Percentiles rank a stretch among this genome's conserved stretches.
Conservation (phyloP, 2,888 invertebrate species). For the Philaethria dido region DNA sequence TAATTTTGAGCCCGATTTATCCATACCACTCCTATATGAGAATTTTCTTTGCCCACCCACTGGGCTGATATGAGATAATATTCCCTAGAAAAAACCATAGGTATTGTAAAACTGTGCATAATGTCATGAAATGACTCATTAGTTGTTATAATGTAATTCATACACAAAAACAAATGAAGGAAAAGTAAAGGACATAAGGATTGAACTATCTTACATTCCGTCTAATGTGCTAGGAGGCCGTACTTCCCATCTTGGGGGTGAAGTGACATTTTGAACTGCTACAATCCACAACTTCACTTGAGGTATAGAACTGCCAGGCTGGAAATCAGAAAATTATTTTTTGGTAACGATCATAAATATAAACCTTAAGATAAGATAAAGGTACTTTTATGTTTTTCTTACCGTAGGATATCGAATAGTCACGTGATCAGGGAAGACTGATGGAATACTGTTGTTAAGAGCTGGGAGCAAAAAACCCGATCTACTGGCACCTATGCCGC, state of each 20-base stretch:
- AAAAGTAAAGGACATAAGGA: not conserved
- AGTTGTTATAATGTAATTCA: not conserved
- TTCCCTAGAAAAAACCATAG: conserved; percentile 85
- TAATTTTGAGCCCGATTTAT: conserved; percentile 97
- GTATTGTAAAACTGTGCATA: not conserved
- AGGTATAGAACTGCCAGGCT: conserved; percentile 95
- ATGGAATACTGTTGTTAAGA: conserved; percentile 76
- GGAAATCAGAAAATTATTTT: conserved; percentile 43
- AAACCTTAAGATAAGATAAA: not conserved
- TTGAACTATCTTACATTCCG: conserved; percentile 87
- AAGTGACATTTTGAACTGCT: conserved; percentile 87
- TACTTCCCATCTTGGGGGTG: conserved; percentile 86
- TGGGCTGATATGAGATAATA: conserved; percentile 96
- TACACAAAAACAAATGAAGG: not conserved
- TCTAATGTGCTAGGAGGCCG: conserved; percentile 89
- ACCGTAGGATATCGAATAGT: conserved; percentile 93
- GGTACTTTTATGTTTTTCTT: conserved; percentile 47
- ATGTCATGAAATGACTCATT: not conserved
- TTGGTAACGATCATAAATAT: not conserved
- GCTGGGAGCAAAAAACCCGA: conserved; percentile 75
- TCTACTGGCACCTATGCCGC: conserved; percentile 84
- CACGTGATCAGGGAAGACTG: conserved; percentile 90
- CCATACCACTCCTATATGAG: conserved; percentile 94
- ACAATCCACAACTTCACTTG: conserved; percentile 92
- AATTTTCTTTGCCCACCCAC: conserved; percentile 92